Evolutionary conservation across 2,888 invertebrate species (phyloP).

Genomic region (Omphaloscelis lunosa): DNA sequence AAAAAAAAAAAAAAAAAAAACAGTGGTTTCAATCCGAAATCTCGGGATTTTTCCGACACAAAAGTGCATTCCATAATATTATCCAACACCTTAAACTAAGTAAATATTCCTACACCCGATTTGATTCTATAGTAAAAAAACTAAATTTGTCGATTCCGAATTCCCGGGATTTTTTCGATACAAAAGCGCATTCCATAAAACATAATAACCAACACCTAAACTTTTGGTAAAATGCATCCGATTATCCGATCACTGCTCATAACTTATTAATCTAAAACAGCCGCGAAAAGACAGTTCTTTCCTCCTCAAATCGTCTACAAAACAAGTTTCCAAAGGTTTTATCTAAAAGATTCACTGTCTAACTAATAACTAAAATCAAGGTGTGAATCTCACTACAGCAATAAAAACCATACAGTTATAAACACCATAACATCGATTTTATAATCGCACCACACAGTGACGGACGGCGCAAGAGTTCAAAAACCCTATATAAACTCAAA

Average conservation of each 20-base stretch:
- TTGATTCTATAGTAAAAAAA: too few species aligned
- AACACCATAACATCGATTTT: conserved; percentile 48
- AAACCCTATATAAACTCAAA: conserved; percentile 78
- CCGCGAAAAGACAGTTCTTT: not conserved
- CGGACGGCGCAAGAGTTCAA: conserved; percentile 76
- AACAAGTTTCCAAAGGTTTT: conserved; percentile 31
- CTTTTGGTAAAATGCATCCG: too few species aligned
- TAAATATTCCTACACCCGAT: too few species aligned
- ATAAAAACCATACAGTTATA: conserved; percentile 52
- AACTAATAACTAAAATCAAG: conserved; percentile 15
- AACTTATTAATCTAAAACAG: not conserved
- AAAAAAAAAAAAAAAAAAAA: too few species aligned
- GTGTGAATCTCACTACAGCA: conserved; percentile 26
- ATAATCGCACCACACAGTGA: conserved; percentile 63
- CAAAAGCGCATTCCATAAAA: too few species aligned
- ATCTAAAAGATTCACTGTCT: conserved; percentile 35
- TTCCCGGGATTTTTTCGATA: too few species aligned
- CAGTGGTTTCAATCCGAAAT: accelerated
- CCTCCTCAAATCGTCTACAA: conserved; percentile 3
- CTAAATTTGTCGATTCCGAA: too few species aligned
- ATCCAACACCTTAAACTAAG: too few species aligned
- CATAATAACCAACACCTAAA: too few species aligned
- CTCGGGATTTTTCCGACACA: too few species aligned
- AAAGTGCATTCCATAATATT: too few species aligned
- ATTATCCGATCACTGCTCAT: too few species aligned